phyloP scores from a whole-genome alignment of 2,113 vertebrate genomes.

The Phyllostomus hastatus region DNA sequence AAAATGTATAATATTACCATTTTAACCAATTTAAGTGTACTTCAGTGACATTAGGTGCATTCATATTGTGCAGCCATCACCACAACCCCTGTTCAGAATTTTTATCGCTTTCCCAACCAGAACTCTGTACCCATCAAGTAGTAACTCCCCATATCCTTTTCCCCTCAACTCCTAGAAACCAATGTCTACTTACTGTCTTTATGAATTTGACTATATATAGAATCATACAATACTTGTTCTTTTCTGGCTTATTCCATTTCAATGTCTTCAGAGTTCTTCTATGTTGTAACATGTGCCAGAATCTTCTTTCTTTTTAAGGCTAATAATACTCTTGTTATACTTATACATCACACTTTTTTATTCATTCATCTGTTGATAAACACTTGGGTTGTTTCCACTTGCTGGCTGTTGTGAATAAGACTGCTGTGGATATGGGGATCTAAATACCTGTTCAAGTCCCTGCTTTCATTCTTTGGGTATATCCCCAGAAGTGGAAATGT shows the following conservation, averaged over 20 bases:
- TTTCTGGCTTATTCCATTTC: background rate
- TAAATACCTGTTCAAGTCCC: background rate
- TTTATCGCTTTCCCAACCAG: background rate
- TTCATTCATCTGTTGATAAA: background rate
- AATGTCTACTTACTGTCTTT: background rate
- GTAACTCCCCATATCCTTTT: background rate
- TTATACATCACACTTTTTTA: background rate
- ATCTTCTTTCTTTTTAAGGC: background rate
- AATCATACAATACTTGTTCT: background rate
- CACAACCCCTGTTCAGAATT: background rate
- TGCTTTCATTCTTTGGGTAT: background rate
- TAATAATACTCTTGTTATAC: background rate
- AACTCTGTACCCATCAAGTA: background rate
- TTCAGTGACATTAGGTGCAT: background rate
- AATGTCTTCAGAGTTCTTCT: background rate
- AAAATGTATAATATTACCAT: background rate
- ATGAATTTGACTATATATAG: background rate
- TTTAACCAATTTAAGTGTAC: background rate
- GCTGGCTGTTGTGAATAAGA: conserved; percentile 25
- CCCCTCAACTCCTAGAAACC: background rate
- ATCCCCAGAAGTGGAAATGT: conserved; percentile 8
- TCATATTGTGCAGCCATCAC: background rate
- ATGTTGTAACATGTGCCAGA: background rate
- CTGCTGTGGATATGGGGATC: background rate
- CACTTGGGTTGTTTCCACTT: background rate